Percentiles rank a stretch among this genome's conserved stretches.
phyloP scores from a whole-genome alignment of 2,797 vertebrate genomes.

The Lagothrix lagotricha region DNA sequence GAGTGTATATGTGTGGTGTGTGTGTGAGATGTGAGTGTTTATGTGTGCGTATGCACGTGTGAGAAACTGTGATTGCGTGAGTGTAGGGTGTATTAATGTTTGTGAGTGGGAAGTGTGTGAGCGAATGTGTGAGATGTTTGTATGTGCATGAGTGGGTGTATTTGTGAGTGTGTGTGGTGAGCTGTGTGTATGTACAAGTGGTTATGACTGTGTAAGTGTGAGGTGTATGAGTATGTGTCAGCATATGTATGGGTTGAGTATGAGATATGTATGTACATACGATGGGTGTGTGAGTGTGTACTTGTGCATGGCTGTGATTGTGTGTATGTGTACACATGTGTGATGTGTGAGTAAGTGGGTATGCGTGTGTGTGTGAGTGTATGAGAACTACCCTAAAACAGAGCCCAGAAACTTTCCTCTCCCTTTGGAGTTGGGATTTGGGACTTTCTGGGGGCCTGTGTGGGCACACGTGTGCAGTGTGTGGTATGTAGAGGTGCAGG shows the following conservation, averaged over 20 bases:
- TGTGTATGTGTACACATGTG: not conserved
- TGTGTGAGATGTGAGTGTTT: not conserved
- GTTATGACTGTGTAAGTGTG: not conserved
- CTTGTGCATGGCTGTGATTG: not conserved
- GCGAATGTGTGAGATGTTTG: not conserved
- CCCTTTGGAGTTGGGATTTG: not conserved
- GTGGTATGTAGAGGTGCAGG: not conserved
- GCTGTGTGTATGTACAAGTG: not conserved
- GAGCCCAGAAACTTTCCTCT: not conserved
- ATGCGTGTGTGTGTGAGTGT: not conserved
- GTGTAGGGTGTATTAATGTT: not conserved
- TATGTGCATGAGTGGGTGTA: not conserved
- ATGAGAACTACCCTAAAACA: not conserved
- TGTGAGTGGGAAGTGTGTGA: not conserved
- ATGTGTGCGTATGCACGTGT: not conserved
- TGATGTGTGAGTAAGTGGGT: not conserved
- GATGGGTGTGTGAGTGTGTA: not conserved
- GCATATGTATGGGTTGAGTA: too few relatives aligned
- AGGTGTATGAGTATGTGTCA: not conserved
- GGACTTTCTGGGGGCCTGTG: not conserved
- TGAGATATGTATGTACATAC: too few relatives aligned
- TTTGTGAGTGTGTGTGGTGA: not conserved
- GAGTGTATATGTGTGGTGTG: not conserved
- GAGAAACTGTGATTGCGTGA: not conserved
- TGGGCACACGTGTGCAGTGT: rapidly evolving